These are phyloP conservation scores for Ruditapes philippinarum DNA, from an alignment of 1,140 invertebrate species.

Conservation along the genomic window DNA sequence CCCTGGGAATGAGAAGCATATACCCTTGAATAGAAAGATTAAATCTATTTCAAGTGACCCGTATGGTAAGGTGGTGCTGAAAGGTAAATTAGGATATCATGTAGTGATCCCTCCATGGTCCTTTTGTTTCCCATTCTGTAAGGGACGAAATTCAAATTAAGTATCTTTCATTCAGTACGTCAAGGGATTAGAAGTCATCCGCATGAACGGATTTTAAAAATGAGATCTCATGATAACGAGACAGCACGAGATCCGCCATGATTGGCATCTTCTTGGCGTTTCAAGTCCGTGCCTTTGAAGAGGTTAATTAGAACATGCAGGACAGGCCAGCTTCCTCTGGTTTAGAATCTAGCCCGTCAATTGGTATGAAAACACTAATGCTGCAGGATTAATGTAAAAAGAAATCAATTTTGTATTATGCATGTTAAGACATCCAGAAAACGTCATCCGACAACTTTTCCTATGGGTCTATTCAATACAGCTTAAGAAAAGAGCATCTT, in stretches of 20 bases:
- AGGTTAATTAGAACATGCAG: conserved; percentile 58
- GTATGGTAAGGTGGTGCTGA: conserved; percentile 35
- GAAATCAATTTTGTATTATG: conserved; percentile 10
- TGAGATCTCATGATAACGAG: conserved; percentile 58
- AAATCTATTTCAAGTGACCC: conserved; percentile 31
- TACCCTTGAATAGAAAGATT: conserved; percentile 40
- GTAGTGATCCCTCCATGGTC: conserved; percentile 19
- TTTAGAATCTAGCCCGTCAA: background rate
- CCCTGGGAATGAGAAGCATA: background rate
- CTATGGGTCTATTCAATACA: background rate
- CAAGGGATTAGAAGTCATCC: conserved; percentile 31
- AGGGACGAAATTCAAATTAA: conserved; percentile 49
- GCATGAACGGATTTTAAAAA: conserved; percentile 39
- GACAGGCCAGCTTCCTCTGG: background rate
- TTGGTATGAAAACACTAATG: conserved; percentile 30
- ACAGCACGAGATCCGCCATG: conserved; percentile 56
- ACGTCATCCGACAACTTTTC: background rate
- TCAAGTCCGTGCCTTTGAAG: conserved; percentile 39
- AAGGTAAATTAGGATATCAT: conserved; percentile 65
- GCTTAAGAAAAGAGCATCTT: background rate
- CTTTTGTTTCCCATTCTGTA: conserved; percentile 25
- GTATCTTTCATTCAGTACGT: conserved; percentile 47
- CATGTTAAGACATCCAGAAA: conserved; percentile 31
- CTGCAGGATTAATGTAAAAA: conserved; percentile 23
- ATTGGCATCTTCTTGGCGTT: conserved; percentile 59